These are phyloP conservation scores for Maniola jurtina DNA, from an alignment of 1,140 invertebrate genomes.

Conservation along the genomic window DNA sequence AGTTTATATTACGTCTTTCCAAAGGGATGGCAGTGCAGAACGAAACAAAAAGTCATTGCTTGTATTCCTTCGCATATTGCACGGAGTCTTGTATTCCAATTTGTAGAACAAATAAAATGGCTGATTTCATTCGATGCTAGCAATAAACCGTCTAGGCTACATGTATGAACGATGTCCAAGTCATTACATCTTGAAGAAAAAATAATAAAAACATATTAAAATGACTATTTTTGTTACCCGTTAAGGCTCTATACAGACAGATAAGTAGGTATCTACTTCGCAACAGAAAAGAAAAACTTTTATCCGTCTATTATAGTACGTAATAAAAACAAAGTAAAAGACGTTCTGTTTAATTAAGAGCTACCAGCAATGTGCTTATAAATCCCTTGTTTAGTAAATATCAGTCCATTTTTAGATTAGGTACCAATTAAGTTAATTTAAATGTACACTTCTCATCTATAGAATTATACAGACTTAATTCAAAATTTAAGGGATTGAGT, in stretches of 20 bases:
- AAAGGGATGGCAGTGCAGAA: conserved; percentile 9
- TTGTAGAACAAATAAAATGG: conserved; percentile 29
- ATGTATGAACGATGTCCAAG: conserved; percentile 17
- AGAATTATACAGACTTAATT: too few species aligned
- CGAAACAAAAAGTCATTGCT: conserved; percentile 14
- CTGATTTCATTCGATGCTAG: conserved; percentile 28
- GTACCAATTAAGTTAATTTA: too few species aligned
- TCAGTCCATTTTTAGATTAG: too few species aligned
- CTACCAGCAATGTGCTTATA: too few species aligned
- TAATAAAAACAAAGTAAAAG: too few species aligned
- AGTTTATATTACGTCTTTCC: neutral
- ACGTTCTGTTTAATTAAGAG: too few species aligned
- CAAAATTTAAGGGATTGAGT: too few species aligned
- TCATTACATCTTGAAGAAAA: neutral
- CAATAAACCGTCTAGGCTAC: conserved; percentile 24
- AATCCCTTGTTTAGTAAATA: too few species aligned
- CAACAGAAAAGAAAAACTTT: too few species aligned
- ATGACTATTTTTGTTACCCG: neutral
- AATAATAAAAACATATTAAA: neutral
- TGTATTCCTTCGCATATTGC: conserved; percentile 27
- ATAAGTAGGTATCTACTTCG: too few species aligned
- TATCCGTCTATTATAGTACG: too few species aligned
- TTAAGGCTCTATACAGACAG: neutral
- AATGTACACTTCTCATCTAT: too few species aligned
- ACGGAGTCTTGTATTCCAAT: conserved; percentile 29